Evolutionary conservation across 2,113 vertebrate genomes (phyloP).

Genomic region (Rhinolophus ferrumequinum): DNA sequence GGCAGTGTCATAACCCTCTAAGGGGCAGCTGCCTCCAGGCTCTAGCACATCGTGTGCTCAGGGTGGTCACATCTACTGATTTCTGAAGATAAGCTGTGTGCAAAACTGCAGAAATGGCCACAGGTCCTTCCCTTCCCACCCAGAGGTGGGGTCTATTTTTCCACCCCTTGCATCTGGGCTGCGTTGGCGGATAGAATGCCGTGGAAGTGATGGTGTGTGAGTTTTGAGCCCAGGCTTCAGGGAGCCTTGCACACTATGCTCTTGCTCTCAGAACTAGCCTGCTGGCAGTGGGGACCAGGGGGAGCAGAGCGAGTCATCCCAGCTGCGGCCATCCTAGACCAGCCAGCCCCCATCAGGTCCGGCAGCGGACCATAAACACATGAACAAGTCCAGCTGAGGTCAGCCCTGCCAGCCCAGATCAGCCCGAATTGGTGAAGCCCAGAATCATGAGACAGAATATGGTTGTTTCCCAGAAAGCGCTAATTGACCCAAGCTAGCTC

Average conservation of each 20-base stretch:
- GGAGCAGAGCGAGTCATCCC: not conserved
- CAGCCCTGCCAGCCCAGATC: not conserved
- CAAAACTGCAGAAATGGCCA: not conserved
- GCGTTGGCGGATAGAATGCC: not conserved
- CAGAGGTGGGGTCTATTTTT: not conserved
- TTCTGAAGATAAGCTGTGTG: not conserved
- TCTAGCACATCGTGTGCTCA: fast-evolving
- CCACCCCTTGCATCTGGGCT: not conserved
- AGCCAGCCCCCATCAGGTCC: no score
- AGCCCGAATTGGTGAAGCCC: not conserved
- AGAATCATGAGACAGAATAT: not conserved
- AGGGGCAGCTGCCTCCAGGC: not conserved
- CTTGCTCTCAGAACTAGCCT: not conserved
- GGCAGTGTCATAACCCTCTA: not conserved
- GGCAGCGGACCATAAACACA: not conserved
- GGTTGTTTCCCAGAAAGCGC: not conserved
- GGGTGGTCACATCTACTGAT: not conserved
- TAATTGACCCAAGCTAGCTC: not conserved
- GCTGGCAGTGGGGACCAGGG: not conserved
- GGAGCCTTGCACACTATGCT: not conserved
- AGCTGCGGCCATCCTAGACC: not conserved
- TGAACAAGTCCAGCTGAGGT: not conserved
- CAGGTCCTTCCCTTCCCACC: not conserved
- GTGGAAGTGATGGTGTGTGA: not conserved
- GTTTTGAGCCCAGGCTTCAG: not conserved